Evolutionary conservation across 2,797 vertebrate genomes (phyloP), one percentile per base, ranked within the genome.

Genomic region (Emys orbicularis): DNA sequence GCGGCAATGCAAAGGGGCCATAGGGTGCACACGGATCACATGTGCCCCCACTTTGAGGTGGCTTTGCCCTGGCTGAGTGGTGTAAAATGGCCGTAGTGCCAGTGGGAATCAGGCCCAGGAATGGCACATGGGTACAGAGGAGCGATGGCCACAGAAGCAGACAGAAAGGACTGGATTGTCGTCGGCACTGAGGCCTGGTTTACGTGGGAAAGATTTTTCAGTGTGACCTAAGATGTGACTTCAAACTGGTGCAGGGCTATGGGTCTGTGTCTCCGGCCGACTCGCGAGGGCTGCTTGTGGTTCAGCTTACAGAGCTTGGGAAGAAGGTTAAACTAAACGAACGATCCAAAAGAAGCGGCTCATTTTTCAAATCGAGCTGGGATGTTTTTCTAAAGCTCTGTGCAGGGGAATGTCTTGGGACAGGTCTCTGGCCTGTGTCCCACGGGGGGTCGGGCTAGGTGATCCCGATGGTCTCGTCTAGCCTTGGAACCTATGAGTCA

Each of bases 241-340:
- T 41, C 68, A 72, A 41, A 41, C 37, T 11, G 5, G 68, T 21
- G 5, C 68, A 41, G 68, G 23, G 19, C 19, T 21, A 19, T 2
- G 6, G n/a, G 19, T 37, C 37, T 19, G 5, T 25, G 3, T 6
- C 65, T 41, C 37, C 5, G 10, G 19, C n/a, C 0, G 21, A 72
- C 68, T 6, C 3, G 2, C 37, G 1, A 12, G 21, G n/a, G 18
- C n/a, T 2, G n/a, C n/a, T 72, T n/a, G 18, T 54, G n/a, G 23
- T n/a, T 56, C 15, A 9, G 52, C 23, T 37, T 5, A 7, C 2
- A 34, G 21, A 11, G 79, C 85, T 89, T 1, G 3, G 77, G 79
- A 57, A 23, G 83, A 80, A 12, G 15, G 1, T 44, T 83, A 61
- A 53, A 76, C 81, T 84, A 29, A 37, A 12, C 29, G 31, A 79